phyloP scores from a whole-genome alignment of 2,113 vertebrate species.

The Phaethon lepturus region DNA sequence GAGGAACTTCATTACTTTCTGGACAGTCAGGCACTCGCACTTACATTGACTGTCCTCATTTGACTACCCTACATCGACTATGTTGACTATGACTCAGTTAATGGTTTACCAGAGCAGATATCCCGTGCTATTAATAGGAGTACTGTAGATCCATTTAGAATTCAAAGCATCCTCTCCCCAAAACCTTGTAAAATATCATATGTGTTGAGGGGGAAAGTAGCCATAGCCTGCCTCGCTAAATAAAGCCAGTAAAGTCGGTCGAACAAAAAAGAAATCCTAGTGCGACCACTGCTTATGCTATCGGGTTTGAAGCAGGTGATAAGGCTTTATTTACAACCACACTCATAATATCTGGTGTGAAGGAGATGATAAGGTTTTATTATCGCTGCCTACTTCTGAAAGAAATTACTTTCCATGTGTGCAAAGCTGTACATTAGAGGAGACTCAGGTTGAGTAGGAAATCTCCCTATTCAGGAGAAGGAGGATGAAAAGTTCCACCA shows the following conservation, averaged over 20 bases:
- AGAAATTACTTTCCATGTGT: neutral
- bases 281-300: neutral
- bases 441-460: neutral
- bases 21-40: neutral
- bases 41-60: neutral
- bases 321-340: slow-evolving; percentile 47
- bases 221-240: neutral
- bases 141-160: neutral
- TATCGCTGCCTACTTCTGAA: slow-evolving; percentile 20
- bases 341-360: neutral
- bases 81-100: neutral
- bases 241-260: neutral
- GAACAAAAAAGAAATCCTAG: neutral
- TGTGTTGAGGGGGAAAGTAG: neutral
- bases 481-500: neutral
- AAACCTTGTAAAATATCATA: neutral
- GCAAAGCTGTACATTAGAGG: neutral
- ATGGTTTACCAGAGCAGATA: slow-evolving; percentile 1
- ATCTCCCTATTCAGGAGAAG: neutral
- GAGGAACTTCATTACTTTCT: neutral
- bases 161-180: neutral
- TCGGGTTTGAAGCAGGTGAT: neutral
- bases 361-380: slow-evolving; percentile 44
- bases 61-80: neutral
- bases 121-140: neutral